These are phyloP conservation scores for Saccostrea glomerata DNA, from an alignment of 1,140 invertebrate genomes.

Conservation along the genomic window DNA sequence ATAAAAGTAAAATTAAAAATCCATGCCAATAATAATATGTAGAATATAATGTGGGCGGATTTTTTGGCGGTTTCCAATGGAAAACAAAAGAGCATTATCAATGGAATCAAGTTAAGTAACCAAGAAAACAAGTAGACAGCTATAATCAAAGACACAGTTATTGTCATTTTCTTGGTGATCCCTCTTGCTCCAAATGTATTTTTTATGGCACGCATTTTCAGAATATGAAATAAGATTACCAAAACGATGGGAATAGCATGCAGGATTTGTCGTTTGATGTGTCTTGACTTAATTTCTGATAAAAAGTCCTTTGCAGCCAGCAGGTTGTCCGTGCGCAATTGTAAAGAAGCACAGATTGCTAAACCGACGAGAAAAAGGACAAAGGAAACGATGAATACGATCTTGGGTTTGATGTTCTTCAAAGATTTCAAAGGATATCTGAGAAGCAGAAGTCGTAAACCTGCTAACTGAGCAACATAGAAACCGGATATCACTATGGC, in stretches of 20 bases:
- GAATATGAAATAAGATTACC: not conserved
- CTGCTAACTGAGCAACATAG: constrained; percentile 2
- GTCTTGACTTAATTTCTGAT: not conserved
- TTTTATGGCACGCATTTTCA: not conserved
- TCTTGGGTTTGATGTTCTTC: not conserved
- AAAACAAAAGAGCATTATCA: not conserved
- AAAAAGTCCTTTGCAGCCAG: not conserved
- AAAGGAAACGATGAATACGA: not conserved
- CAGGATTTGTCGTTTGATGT: constrained; percentile 8
- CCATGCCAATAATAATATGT: not conserved
- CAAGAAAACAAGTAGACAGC: not conserved
- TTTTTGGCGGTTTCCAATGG: not conserved
- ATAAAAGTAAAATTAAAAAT: not conserved
- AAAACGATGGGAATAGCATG: not conserved
- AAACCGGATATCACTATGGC: not conserved
- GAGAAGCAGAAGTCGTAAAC: not conserved
- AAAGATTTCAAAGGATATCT: not conserved
- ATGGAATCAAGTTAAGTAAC: not conserved
- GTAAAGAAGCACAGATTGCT: not conserved
- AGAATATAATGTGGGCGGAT: not conserved
- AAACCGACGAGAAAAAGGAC: not conserved
- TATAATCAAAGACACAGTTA: not conserved
- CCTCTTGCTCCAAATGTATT: not conserved
- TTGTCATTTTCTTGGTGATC: not conserved
- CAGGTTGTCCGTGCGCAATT: not conserved